These are phyloP conservation scores for Crossocerus cetratus DNA, from an alignment of 2,888 invertebrate genomes.

Conservation along the genomic window DNA sequence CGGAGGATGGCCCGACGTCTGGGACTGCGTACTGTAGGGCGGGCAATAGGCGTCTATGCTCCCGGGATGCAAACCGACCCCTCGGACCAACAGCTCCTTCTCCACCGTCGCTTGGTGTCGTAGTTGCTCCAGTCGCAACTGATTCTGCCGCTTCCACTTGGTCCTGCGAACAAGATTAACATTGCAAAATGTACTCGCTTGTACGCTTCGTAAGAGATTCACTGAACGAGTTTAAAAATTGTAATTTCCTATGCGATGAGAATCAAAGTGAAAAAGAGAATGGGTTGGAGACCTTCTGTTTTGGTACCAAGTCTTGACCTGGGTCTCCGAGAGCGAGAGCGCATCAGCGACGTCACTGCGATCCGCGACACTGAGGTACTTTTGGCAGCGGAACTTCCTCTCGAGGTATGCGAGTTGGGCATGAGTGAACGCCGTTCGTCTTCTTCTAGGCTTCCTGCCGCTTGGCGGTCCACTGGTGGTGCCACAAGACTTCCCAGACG, in stretches of 20 bases:
- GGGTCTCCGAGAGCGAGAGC: slow-evolving; percentile 93
- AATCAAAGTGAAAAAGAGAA: neutral
- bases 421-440: slow-evolving; percentile 95
- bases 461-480: slow-evolving; percentile 75
- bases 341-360: slow-evolving; percentile 95
- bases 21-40: slow-evolving; percentile 66
- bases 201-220: neutral
- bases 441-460: slow-evolving; percentile 88
- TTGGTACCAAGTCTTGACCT: slow-evolving; percentile 97
- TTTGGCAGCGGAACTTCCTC: slow-evolving; percentile 94
- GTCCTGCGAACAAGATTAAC: slow-evolving; percentile 79
- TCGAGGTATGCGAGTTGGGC: slow-evolving; percentile 95
- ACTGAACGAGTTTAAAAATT: too few relatives aligned
- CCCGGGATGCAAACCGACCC: slow-evolving; percentile 73
- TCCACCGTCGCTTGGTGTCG: slow-evolving; percentile 90
- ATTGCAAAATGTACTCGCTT: too few relatives aligned
- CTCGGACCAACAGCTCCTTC: slow-evolving; percentile 80
- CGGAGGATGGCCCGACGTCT: slow-evolving; percentile 77
- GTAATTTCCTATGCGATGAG: neutral
- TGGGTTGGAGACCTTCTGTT: slow-evolving; percentile 84
- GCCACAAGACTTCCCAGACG: slow-evolving; percentile 47
- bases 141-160: slow-evolving; percentile 94
- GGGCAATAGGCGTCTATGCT: slow-evolving; percentile 72
- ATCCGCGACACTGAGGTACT: slow-evolving; percentile 95
- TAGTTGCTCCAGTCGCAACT: slow-evolving; percentile 89